phyloP scores from a whole-genome alignment of 2,113 vertebrate genomes.

The Cheilinus undulatus region DNA sequence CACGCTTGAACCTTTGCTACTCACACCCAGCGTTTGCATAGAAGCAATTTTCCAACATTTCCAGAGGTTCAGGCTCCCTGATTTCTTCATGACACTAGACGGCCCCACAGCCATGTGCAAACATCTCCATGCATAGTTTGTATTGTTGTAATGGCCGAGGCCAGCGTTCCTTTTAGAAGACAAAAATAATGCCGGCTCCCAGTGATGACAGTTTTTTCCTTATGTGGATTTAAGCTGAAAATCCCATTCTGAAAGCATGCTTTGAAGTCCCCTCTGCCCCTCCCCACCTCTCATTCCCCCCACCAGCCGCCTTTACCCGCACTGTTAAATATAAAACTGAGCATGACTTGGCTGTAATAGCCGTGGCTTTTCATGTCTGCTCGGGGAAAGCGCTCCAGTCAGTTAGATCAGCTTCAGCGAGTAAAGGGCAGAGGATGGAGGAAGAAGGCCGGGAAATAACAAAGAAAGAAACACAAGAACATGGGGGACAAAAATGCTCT shows the following conservation, averaged over 20 bases:
- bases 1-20: neutral
- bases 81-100: conserved; percentile 42
- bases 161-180: conserved; percentile 54
- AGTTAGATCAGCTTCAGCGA: conserved; percentile 57
- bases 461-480: conserved; percentile 14
- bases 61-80: conserved; percentile 40
- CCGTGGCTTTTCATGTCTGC: conserved; percentile 61
- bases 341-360: conserved; percentile 79
- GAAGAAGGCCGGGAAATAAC: neutral
- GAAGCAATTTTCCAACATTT: conserved; percentile 37
- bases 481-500: conserved; percentile 12
- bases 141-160: conserved; percentile 60
- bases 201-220: conserved; percentile 75
- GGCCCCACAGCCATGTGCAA: conserved; percentile 35
- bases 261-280: conserved; percentile 78
- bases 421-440: conserved; percentile 38
- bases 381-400: conserved; percentile 52
- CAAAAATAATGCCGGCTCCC: conserved; percentile 61
- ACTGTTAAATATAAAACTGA: conserved; percentile 80
- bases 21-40: conserved; percentile 5
- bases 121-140: conserved; percentile 39
- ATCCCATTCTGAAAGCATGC: conserved; percentile 78
- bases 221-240: conserved; percentile 81
- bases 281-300: conserved; percentile 46
- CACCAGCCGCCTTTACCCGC: conserved; percentile 62